Conservation (phyloP, 2,888 invertebrate species). For the Tinea semifulvella region DNA sequence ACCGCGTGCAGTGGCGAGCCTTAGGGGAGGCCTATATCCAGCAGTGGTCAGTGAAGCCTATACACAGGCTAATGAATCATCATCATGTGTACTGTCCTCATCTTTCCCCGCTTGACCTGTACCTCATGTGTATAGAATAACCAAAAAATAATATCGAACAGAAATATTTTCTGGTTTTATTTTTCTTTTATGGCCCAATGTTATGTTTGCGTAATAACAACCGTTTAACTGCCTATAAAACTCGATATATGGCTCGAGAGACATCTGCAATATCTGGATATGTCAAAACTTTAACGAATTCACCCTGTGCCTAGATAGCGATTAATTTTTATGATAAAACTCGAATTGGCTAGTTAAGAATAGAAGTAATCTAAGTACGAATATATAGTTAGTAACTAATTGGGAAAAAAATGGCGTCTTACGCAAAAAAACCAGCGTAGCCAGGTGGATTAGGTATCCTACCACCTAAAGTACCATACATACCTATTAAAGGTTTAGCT, state of each 20-base stretch:
- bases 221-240: slow-evolving; percentile 54
- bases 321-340: background rate
- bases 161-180: slow-evolving; percentile 24
- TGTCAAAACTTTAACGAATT: slow-evolving; percentile 13
- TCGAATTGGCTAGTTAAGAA: no score
- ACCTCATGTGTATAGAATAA: slow-evolving; percentile 6
- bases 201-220: slow-evolving; percentile 45
- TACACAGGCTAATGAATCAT: no score
- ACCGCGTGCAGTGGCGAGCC: no score
- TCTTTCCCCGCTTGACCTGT: no score
- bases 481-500: no score
- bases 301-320: background rate
- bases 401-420: background rate
- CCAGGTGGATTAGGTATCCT: no score
- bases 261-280: slow-evolving; percentile 37
- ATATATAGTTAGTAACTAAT: background rate
- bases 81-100: no score
- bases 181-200: slow-evolving; percentile 31
- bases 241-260: slow-evolving; percentile 39
- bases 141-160: slow-evolving; percentile 7
- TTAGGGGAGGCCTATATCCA: no score
- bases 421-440: no score
- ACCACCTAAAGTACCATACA: no score
- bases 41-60: no score
- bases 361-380: no score